A percentile compares a stretch with the other conserved stretches of the same genome.
Evolutionary conservation across 2,888 invertebrate species (phyloP).

Genomic region (Pharmacophagus antenor): DNA sequence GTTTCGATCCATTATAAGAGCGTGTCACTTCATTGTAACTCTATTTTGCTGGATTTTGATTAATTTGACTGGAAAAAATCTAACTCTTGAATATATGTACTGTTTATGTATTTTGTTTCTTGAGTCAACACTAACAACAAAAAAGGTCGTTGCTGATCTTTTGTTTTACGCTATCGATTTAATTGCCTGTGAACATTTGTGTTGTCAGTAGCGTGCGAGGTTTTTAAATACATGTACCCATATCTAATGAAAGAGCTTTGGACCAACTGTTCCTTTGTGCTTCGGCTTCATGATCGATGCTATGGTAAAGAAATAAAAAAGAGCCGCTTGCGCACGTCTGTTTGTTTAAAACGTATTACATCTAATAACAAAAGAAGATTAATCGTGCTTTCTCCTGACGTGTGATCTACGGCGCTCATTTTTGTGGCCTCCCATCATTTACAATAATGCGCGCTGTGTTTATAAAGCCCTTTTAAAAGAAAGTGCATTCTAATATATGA

Average conservation of each 20-base stretch:
- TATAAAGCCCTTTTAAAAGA: slow-evolving; percentile 42
- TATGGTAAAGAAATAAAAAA: slow-evolving; percentile 21
- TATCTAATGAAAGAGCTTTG: slow-evolving; percentile 2
- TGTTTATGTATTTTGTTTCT: too few species aligned
- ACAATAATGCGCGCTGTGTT: slow-evolving; percentile 40
- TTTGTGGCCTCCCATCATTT: slow-evolving; percentile 55
- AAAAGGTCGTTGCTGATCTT: too few species aligned
- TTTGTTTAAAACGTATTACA: slow-evolving; percentile 50
- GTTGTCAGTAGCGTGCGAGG: slow-evolving; percentile 1
- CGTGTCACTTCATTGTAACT: too few species aligned
- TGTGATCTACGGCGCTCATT: slow-evolving; percentile 55
- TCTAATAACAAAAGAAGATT: slow-evolving; percentile 67
- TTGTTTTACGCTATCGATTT: background rate
- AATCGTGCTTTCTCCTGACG: slow-evolving; percentile 60
- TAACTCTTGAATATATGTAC: too few species aligned
- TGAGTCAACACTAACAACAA: too few species aligned
- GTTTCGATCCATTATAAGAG: too few species aligned
- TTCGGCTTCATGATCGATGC: slow-evolving; percentile 21
- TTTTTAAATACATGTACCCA: slow-evolving; percentile 1
- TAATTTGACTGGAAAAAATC: too few species aligned
- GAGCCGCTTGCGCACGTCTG: slow-evolving; percentile 36
- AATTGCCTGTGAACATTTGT: background rate
- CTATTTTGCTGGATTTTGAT: too few species aligned
- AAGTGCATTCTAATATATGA: slow-evolving; percentile 54
- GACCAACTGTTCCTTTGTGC: slow-evolving; percentile 13